Conservation (phyloP, 1,140 invertebrate species). For the Drosophila simulans region DNA sequence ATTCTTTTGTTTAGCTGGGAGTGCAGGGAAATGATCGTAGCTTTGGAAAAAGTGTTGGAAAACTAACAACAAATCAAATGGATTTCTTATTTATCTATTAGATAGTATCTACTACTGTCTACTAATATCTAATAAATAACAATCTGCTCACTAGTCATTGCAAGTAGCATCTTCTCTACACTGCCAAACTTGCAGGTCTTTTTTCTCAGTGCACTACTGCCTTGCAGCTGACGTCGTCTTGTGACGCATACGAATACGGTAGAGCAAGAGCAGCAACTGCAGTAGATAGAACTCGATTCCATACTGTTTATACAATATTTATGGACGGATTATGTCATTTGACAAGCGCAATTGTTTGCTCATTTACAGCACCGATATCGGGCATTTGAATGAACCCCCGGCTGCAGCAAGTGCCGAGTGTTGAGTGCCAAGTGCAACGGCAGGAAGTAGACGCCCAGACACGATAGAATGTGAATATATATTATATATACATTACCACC, state of each 20-base stretch:
- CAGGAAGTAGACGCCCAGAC: constrained; percentile 27
- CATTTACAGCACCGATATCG: constrained; percentile 49
- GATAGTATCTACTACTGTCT: no score
- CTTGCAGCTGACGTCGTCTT: constrained; percentile 23
- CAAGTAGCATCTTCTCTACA: no score
- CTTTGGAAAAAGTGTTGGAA: background rate
- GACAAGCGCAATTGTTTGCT: constrained; percentile 64
- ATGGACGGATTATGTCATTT: constrained; percentile 73
- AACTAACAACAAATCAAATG: no score
- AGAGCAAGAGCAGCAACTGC: constrained; percentile 9
- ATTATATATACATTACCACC: background rate
- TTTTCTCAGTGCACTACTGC: background rate
- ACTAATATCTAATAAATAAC: no score
- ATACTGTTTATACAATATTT: constrained; percentile 63
- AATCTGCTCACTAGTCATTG: no score
- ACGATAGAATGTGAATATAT: background rate
- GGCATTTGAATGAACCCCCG: constrained; percentile 38
- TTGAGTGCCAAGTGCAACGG: constrained; percentile 30
- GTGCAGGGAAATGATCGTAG: no score
- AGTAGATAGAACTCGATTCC: constrained; percentile 45
- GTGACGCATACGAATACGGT: constrained; percentile 20
- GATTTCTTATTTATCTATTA: no score
- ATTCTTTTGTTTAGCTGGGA: background rate
- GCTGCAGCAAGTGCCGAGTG: constrained; percentile 20
- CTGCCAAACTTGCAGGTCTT: background rate